Base-by-base conservation (phyloP, 2,113 vertebrate species). In the Ailuropoda melanoleuca region DNA sequence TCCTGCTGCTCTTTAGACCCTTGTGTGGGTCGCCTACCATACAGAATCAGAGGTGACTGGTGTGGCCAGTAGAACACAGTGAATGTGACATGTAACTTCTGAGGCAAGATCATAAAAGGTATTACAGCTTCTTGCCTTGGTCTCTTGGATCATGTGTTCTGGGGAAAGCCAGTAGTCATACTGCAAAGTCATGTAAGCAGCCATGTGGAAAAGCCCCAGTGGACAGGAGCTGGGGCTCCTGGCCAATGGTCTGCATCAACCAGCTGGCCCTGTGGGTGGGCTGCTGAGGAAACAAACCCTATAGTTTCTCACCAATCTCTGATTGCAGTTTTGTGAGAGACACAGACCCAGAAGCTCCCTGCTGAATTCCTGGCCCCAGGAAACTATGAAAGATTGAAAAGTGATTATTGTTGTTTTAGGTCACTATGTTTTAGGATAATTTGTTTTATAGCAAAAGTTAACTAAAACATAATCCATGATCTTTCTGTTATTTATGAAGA, bases 241-340 rank as follows among this genome's bases (percentile, higher is more conserved):
- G 18, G 19, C 37, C 58, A 56, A 34, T 0, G 60, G 17, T 26
- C 12, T 2, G 24, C 8, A 55, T 24, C 21, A 10, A 8, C 46
- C 60, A 1, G 0, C 7, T 14, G 50, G 12, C 53, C 13, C 15
- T 4, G 6, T 48, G 43, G 55, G 29, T 62, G 39, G 80, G 9
- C 8, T 2, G 34, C 13, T 4, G 50, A 24, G 3, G 92, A 72
- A 82, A 23, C 58, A 88, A 81, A 34, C 19, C 26, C 7, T 53
- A 24, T 26, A 15, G 19, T 93, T 81, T 77, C 17, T 24, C 4
- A 62, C 5, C 4, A 43, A 23, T 34, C 7, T 93, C 23, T 95
- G 6, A 29, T 9, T 60, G 26, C 2, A 70, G 5, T 78, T 50
- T 60, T 24, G 0, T 58, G 50, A 82, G 34, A 94, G 5, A 39